Evolutionary conservation across 2,113 vertebrate species (phyloP), one percentile per base, ranked within the genome.

Genomic region (Montifringilla adamsi): DNA sequence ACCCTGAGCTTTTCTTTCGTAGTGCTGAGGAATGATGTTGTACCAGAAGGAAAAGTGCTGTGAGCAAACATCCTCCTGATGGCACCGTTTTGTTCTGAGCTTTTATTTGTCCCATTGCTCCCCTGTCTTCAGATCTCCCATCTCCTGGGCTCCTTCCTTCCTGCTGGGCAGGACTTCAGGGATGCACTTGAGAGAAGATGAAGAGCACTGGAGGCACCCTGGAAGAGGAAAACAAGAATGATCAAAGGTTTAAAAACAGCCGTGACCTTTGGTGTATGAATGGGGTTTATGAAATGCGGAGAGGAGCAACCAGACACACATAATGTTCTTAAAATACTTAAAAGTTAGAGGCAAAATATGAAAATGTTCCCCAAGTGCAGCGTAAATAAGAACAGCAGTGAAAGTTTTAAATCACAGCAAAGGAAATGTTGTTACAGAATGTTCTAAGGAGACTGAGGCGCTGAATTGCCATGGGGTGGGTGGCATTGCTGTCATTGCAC

Each of bases 241-340:
- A 92, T 89, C 80, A 92, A 94, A 92, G 60, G 63, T 60, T 90
- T 78, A 3, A 93, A 93, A 95, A 87, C 69, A 93, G 2, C 27
- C 2, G 0, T 67, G 90, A 80, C 88, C 83, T 94, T 95, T 95
- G 41, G 30, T 55, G 47, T 14, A 75, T 75, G 73, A 70, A 88
- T 33, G 43, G 50, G 31, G 35, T 23, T 92, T 69, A 18, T 92
- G 89, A 89, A 75, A 95, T n/a, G 44, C 37, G 68, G 52, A 84
- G 67, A 86, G 53, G 35, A 75, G 81, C 80, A 56, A 33, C 2
- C 22, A 75, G 33, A 78, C 74, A 77, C 68, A 82, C 76, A 28
- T 27, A 3, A 55, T 60, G 56, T 81, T 84, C 94, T 77, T 35
- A 35, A 90, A 93, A 88, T 58, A 62, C 27, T 7, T 53, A 18